These are phyloP conservation scores for Ceratosolen fusciceps DNA, from an alignment of 1,140 invertebrate species.

Conservation along the genomic window DNA sequence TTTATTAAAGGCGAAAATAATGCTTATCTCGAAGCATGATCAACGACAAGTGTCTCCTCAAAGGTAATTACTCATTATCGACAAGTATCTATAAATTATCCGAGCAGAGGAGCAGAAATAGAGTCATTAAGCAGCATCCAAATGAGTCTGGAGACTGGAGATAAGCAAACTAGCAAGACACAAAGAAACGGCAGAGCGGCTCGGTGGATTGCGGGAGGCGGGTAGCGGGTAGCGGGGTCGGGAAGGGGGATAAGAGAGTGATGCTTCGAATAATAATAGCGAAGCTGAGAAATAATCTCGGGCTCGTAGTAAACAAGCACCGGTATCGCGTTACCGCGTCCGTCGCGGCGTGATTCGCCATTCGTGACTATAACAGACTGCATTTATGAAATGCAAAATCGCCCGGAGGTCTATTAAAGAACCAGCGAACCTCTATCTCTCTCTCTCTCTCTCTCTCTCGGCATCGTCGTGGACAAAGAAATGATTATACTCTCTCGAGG, in stretches of 20 bases:
- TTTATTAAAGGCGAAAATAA: too few relatives aligned
- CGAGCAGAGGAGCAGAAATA: neutral
- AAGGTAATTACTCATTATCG: neutral
- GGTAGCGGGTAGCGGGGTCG: too few relatives aligned
- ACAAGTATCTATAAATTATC: neutral
- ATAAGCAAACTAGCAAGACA: neutral
- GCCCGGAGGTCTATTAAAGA: constrained; percentile 27
- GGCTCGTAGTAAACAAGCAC: neutral
- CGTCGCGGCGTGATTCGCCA: constrained; percentile 25
- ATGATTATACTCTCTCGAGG: constrained; percentile 28
- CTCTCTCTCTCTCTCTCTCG: neutral
- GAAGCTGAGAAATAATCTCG: neutral
- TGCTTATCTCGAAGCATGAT: too few relatives aligned
- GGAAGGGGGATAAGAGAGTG: neutral
- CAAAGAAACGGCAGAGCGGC: neutral
- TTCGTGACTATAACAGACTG: constrained; percentile 22
- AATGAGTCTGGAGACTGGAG: neutral
- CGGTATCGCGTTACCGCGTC: neutral
- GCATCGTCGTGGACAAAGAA: constrained; percentile 5
- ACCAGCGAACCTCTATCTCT: neutral
- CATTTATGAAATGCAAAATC: constrained; percentile 43
- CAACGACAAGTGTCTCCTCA: neutral
- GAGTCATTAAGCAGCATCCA: neutral
- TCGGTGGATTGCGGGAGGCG: neutral
- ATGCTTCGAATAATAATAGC: neutral